A percentile compares a stretch with the other conserved stretches of the same genome.
phyloP scores from a whole-genome alignment of 2,113 vertebrate species.

The Indicator maculatus region DNA sequence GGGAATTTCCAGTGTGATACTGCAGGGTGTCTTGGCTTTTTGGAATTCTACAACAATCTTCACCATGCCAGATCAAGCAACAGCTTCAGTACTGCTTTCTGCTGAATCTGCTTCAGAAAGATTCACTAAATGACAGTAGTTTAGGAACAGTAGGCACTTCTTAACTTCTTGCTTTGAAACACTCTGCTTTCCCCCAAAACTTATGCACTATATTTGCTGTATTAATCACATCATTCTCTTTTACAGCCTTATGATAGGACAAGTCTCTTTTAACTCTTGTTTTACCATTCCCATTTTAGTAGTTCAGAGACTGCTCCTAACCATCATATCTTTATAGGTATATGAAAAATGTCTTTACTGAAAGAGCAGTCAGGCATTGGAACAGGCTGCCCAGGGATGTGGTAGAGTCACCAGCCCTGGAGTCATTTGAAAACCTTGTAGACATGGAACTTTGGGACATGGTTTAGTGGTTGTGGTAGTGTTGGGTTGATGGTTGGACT shows the following conservation, averaged over 20 bases:
- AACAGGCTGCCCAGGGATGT: too few species aligned
- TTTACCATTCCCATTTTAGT: neutral
- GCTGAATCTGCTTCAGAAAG: neutral
- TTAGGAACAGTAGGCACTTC: neutral
- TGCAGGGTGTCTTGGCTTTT: conserved; percentile 7
- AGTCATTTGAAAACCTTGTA: too few species aligned
- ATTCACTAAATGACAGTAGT: neutral
- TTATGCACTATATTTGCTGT: neutral
- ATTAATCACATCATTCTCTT: neutral
- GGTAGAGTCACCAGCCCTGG: too few species aligned
- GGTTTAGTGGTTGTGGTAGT: neutral
- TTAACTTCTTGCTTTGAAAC: neutral
- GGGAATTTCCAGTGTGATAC: neutral
- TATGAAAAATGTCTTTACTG: neutral
- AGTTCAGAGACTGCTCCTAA: neutral
- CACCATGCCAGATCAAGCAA: neutral
- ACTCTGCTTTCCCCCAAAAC: neutral
- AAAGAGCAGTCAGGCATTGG: too few species aligned
- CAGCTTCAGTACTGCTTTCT: neutral
- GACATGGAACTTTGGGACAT: too few species aligned
- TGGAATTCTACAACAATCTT: neutral
- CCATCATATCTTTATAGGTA: neutral
- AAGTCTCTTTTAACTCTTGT: neutral
- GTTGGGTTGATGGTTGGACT: too few species aligned
- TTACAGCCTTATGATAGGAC: neutral